These are phyloP conservation scores for Tachina fera DNA, from an alignment of 2,888 invertebrate genomes.

Conservation along the genomic window DNA sequence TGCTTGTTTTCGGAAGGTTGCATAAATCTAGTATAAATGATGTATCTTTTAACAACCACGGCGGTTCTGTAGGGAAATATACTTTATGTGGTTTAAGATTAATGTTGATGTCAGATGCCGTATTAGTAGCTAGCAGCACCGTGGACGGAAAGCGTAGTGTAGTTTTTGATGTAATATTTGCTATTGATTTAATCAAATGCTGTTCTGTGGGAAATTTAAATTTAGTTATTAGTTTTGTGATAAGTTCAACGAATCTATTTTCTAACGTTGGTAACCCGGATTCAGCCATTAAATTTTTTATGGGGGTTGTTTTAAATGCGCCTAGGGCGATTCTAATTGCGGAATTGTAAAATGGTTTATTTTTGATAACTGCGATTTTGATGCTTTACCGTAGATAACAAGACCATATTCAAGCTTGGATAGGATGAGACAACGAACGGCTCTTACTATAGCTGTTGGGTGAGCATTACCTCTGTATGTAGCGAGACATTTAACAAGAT, in stretches of 20 bases:
- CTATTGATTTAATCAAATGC: not conserved
- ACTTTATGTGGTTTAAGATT: not conserved
- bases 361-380: not conserved
- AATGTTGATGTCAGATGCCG: not conserved
- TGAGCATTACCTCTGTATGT: not conserved
- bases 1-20: not conserved
- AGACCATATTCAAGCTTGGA: slow-evolving; percentile 1
- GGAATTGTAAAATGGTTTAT: not conserved
- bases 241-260: not conserved
- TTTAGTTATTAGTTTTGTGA: not conserved
- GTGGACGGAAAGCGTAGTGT: not conserved
- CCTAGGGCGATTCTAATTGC: not conserved
- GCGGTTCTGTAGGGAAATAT: not conserved
- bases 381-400: slow-evolving; percentile 1
- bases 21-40: not conserved
- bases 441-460: not conserved
- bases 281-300: not conserved
- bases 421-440: not conserved
- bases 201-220: not conserved
- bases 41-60: not conserved
- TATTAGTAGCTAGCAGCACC: not conserved
- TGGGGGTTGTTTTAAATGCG: not conserved
- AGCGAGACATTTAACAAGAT: not conserved
- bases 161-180: not conserved
- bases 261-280: not conserved